Conservation (phyloP, 2,113 vertebrate species). For the Gallinago jamesoni region DNA sequence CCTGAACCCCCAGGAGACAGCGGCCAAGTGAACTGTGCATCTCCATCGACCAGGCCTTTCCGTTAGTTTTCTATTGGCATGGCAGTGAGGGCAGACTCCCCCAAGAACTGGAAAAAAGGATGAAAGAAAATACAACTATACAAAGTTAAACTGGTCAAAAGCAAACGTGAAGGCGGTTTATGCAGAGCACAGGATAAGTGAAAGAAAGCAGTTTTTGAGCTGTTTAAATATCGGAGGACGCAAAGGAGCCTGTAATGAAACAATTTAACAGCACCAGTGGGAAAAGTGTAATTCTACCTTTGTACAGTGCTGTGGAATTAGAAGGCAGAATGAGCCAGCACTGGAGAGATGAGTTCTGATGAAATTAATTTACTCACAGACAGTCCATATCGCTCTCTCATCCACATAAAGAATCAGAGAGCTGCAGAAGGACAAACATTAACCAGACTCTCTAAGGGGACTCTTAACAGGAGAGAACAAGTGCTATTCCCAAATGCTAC, state of each 20-base stretch:
- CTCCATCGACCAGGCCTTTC: background rate
- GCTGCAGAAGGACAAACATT: background rate
- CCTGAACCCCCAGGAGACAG: background rate
- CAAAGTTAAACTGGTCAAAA: background rate
- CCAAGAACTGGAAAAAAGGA: background rate
- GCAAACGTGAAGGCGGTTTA: background rate
- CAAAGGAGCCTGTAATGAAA: conserved; percentile 42
- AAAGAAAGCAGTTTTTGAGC: background rate
- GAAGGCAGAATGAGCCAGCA: background rate
- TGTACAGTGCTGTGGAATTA: conserved; percentile 8
- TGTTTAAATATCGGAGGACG: conserved; percentile 8
- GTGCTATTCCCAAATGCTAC: background rate
- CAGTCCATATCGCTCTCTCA: background rate
- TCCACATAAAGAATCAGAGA: background rate
- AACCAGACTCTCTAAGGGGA: background rate
- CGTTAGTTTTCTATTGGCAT: background rate
- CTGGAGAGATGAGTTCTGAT: background rate
- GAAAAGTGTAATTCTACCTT: conserved; percentile 49
- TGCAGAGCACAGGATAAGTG: background rate
- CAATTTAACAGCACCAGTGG: conserved; percentile 29
- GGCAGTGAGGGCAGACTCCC: background rate
- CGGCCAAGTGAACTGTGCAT: background rate
- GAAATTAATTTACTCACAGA: background rate
- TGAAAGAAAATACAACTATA: background rate
- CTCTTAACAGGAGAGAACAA: background rate